Percentiles rank a stretch among this genome's conserved stretches.
phyloP scores from a whole-genome alignment of 2,888 invertebrate genomes.

The Dione juno region DNA sequence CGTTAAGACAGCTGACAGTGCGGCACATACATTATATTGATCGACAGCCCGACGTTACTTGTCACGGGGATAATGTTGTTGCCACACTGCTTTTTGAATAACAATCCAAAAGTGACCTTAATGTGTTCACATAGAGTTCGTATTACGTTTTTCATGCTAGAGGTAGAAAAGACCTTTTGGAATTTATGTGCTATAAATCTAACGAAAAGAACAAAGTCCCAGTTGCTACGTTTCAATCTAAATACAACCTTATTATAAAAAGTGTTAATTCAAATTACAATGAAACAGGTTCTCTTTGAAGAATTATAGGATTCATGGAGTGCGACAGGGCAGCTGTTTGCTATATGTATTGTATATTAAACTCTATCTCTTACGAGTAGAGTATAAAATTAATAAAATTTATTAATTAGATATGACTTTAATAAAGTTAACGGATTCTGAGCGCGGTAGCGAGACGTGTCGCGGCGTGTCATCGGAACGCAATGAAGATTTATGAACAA shows the following conservation, averaged over 20 bases:
- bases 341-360: conserved; percentile 21
- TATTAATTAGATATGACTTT: conserved; percentile 58
- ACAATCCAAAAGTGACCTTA: conserved; percentile 50
- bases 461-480: conserved; percentile 82
- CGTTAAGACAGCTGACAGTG: conserved; percentile 81
- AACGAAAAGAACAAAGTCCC: conserved; percentile 79
- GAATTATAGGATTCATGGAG: conserved; percentile 65
- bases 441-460: conserved; percentile 82
- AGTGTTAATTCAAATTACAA: conserved; percentile 58
- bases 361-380: conserved; percentile 40
- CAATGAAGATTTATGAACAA: conserved; percentile 83
- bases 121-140: conserved; percentile 41
- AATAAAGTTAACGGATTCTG: conserved; percentile 51
- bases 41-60: conserved; percentile 82
- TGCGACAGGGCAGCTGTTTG: conserved; percentile 59
- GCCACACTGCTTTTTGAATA: conserved; percentile 58
- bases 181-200: conserved; percentile 62
- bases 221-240: conserved; percentile 53
- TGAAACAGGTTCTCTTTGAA: conserved; percentile 55
- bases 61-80: conserved; percentile 83
- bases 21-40: conserved; percentile 83
- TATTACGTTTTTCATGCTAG: conserved; percentile 42
- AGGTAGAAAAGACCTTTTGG: conserved; percentile 59
- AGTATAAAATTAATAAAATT: conserved; percentile 48
- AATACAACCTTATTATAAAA: conserved; percentile 61